Evolutionary conservation across 2,797 vertebrate genomes (phyloP).

Genomic region (Margarornis squamiger): DNA sequence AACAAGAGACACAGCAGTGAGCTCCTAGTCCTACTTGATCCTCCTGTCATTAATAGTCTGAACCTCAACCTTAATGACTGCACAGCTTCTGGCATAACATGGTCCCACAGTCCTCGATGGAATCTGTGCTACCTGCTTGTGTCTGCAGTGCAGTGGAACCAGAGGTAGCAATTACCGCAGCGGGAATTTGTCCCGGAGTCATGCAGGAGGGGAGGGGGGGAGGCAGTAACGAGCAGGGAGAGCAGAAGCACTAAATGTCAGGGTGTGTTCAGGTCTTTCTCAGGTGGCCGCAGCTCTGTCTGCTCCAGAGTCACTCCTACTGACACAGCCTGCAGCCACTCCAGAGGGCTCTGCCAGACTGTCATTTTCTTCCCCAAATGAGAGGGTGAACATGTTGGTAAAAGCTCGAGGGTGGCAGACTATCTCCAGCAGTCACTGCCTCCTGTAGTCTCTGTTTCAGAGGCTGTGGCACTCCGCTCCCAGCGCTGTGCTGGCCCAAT

Average conservation of each 20-base stretch:
- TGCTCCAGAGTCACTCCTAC: neutral
- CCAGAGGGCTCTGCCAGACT: neutral
- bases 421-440: neutral
- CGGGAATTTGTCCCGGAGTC: neutral
- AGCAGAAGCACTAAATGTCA: neutral
- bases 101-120: neutral
- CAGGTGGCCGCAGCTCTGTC: neutral
- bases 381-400: neutral
- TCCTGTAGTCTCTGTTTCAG: neutral
- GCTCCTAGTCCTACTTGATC: neutral
- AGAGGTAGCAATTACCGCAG: neutral
- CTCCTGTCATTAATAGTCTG: neutral
- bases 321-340: neutral
- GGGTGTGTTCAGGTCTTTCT: neutral
- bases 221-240: neutral
- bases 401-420: neutral
- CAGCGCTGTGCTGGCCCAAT: neutral
- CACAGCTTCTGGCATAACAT: neutral
- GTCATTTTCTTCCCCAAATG: neutral
- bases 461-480: neutral
- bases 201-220: accelerated
- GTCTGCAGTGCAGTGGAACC: neutral
- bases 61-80: neutral
- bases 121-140: neutral
- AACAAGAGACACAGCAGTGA: neutral